Conservation (phyloP, 2,797 vertebrate genomes). For the Sebastes hubbsi region DNA sequence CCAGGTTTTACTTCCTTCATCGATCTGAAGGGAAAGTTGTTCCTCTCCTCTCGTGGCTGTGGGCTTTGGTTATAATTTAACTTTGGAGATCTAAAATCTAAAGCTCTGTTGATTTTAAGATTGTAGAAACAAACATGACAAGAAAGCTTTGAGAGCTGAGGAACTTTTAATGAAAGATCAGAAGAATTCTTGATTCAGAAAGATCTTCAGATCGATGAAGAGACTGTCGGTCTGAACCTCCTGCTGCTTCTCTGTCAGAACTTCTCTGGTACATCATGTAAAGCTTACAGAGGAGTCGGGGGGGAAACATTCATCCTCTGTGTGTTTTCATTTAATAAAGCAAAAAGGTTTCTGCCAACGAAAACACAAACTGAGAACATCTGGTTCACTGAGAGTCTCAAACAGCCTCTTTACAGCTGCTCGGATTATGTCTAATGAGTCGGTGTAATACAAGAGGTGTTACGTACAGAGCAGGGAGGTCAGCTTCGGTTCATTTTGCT, state of each 20-base stretch:
- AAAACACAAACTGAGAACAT: background rate
- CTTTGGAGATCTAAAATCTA: background rate
- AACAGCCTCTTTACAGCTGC: background rate
- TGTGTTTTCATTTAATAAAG: background rate
- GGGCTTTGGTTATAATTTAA: background rate
- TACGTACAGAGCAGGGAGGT: no score
- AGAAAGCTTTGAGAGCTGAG: background rate
- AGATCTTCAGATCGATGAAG: background rate
- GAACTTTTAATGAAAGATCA: slow-evolving; percentile 7
- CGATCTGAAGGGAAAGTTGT: background rate
- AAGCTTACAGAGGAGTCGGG: background rate
- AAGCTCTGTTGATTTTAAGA: background rate
- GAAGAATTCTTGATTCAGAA: background rate
- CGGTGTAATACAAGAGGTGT: no score
- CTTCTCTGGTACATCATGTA: background rate
- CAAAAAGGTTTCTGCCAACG: background rate
- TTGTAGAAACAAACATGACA: background rate
- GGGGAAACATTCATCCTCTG: background rate
- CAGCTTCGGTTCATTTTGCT: no score
- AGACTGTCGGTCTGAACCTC: background rate
- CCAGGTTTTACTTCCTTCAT: background rate
- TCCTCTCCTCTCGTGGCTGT: fast-evolving
- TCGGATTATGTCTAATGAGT: background rate
- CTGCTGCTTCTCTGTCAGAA: background rate
- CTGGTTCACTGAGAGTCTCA: background rate